Base-by-base conservation (phyloP, 1,140 invertebrate genomes). In the Pogonomyrmex californicus region DNA sequence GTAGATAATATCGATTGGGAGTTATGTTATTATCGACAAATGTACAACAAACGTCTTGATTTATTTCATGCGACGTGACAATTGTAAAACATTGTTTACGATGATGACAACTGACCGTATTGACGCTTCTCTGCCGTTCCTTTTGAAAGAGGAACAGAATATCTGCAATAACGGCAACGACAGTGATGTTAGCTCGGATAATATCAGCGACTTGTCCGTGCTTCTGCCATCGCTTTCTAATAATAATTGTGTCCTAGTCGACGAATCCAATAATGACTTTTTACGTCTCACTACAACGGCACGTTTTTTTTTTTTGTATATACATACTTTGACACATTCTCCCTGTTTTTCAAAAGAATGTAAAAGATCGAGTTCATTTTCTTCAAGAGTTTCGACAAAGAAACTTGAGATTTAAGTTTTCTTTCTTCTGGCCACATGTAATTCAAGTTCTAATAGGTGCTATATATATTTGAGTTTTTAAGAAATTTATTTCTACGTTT, bases 271-370 rank as follows among this genome's bases (percentile, higher is more conserved):
- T n/a, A 81, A 91, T 41, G 92, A 93, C 47, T 93, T 92, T 70
- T 81, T 93, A 75, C 89, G 83, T 33, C 85, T 93, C 17, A 93
- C 92, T 17, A 87, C 91, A 38, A 92, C 89, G 93, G 93, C 83
- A 91, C 4, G 85, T 88, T 71, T 88, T 71, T 77, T 12, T 66
- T 54, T 77, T 14, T 79, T 44, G 1, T 1, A 1, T 56, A 33
- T 38, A 63, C 23, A 41, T 85, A 58, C n/a, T 36, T 56, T 10
- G n/a, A n/a, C n/a, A n/a, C n/a, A n/a, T n/a, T n/a, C n/a, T 56
- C 9, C 41, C 60, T n/a, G n/a, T 2, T 1, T 49, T 51, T n/a
- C 7, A n/a, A 49, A 14, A 49, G 5, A 70, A 36, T 1, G n/a
- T 75, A 36, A 51, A 51, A 51, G 0, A 65, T 54, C 47, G 41